phyloP scores from a whole-genome alignment of 2,888 invertebrate genomes.

The Nesidiocoris tenuis region DNA sequence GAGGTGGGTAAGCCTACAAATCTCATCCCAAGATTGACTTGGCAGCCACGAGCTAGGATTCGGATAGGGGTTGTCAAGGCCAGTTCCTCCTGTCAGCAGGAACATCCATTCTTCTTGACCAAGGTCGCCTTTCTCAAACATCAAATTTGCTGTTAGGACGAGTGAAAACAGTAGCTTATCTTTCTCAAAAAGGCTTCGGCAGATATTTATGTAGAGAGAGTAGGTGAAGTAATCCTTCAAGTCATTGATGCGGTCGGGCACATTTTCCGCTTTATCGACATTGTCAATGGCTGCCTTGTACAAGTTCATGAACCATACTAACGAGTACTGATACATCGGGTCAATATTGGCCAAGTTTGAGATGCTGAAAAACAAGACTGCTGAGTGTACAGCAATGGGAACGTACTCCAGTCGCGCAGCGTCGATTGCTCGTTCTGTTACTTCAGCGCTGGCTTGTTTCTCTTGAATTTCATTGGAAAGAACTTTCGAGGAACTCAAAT shows the following conservation, averaged over 20 bases:
- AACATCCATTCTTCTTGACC: conserved; percentile 76
- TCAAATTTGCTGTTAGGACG: conserved; percentile 69
- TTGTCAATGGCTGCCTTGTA: conserved; percentile 84
- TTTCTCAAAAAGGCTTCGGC: conserved; percentile 91
- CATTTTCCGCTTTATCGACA: conserved; percentile 79
- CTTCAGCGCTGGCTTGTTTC: conserved; percentile 85
- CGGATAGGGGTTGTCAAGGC: conserved; percentile 69
- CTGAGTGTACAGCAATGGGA: conserved; percentile 86
- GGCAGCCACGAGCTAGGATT: conserved; percentile 75
- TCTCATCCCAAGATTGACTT: conserved; percentile 72
- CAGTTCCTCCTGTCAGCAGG: conserved; percentile 81
- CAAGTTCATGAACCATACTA: conserved; percentile 89
- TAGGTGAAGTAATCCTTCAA: conserved; percentile 81
- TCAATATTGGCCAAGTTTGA: conserved; percentile 90
- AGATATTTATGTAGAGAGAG: conserved; percentile 85
- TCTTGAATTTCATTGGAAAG: conserved; percentile 87
- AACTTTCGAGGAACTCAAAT: conserved; percentile 85
- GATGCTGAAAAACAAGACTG: conserved; percentile 87
- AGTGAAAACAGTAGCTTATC: conserved; percentile 89
- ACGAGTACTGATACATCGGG: conserved; percentile 96
- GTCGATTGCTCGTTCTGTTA: conserved; percentile 88
- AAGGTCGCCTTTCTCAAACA: conserved; percentile 62
- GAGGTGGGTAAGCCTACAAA: conserved; percentile 65
- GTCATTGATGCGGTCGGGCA: conserved; percentile 70
- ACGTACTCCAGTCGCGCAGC: conserved; percentile 79